These are phyloP conservation scores for Hyposmocoma kahamanoa DNA, from an alignment of 1,140 invertebrate species.

Conservation along the genomic window DNA sequence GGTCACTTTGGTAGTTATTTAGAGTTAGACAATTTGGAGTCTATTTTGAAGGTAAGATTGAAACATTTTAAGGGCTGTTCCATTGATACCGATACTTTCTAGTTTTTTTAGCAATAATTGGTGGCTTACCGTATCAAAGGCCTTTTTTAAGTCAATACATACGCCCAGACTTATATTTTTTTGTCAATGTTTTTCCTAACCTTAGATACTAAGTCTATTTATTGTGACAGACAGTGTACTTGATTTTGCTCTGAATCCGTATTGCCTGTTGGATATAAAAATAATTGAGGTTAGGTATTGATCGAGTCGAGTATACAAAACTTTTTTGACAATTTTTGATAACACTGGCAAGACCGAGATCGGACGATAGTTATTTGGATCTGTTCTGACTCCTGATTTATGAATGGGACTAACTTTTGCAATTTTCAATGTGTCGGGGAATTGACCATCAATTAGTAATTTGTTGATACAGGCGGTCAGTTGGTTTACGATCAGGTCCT, in stretches of 20 bases:
- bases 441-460: slow-evolving; percentile 8
- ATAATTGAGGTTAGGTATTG: not conserved
- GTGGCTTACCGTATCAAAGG: slow-evolving; percentile 12
- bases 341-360: not conserved
- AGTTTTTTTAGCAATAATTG: slow-evolving; percentile 7
- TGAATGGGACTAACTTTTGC: not conserved
- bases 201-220: slow-evolving; percentile 8
- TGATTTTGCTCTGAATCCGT: slow-evolving; percentile 9
- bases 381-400: not conserved
- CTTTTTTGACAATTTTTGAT: not conserved
- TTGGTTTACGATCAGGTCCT: slow-evolving; percentile 11
- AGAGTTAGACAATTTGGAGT: slow-evolving; percentile 9
- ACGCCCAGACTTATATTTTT: slow-evolving; percentile 7
- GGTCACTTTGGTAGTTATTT: not conserved
- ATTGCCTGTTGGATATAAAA: not conserved
- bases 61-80: slow-evolving; percentile 1
- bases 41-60: slow-evolving; percentile 5
- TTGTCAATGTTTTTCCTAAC: slow-evolving; percentile 1
- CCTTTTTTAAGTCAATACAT: slow-evolving; percentile 14
- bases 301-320: not conserved
- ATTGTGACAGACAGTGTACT: slow-evolving; percentile 7
- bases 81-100: slow-evolving; percentile 6
- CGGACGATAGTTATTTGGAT: not conserved
- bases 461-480: slow-evolving; percentile 21
- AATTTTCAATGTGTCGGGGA: not conserved